Percentiles rank a stretch among this genome's conserved stretches.
phyloP scores from a whole-genome alignment of 2,113 vertebrate genomes.

The Poeciliopsis prolifica region DNA sequence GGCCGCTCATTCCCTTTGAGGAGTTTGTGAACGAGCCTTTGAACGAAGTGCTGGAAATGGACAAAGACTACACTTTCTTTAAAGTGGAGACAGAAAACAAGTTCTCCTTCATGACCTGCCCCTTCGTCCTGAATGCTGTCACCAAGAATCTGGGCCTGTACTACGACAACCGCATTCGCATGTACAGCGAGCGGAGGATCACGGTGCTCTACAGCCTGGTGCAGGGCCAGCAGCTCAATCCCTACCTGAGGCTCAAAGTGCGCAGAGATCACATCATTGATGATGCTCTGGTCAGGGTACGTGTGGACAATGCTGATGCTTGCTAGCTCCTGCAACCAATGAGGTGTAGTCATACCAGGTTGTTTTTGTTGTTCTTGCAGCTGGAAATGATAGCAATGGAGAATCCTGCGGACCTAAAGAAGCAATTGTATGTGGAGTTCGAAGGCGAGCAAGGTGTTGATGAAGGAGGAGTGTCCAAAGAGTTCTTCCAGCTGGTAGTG shows the following conservation, averaged over 20 bases:
- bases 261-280: constrained; percentile 98
- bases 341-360: too few relatives aligned
- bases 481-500: constrained; percentile 98
- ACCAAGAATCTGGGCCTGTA: constrained; percentile 99
- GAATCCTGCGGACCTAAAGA: constrained; percentile 98
- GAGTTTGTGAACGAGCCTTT: constrained; percentile 98
- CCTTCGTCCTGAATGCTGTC: constrained; percentile 97
- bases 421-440: constrained; percentile 98
- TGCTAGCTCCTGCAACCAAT: too few relatives aligned
- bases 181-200: constrained; percentile 98
- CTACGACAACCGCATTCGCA: constrained; percentile 98
- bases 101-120: constrained; percentile 99
- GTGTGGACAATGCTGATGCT: constrained; percentile 52
- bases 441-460: constrained; percentile 99
- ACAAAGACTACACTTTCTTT: constrained; percentile 99
- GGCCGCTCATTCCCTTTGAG: constrained; percentile 93
- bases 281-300: constrained; percentile 95
- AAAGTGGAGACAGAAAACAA: constrained; percentile 99
- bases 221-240: constrained; percentile 97
- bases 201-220: constrained; percentile 98
- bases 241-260: constrained; percentile 95
- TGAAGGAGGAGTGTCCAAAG: constrained; percentile 99
- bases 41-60: constrained; percentile 99
- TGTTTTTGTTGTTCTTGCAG: constrained; percentile 43
- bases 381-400: constrained; percentile 99